Evolutionary conservation across 2,797 vertebrate genomes (phyloP), one percentile per base, ranked within the genome.

Genomic region (Coilia nasus): DNA sequence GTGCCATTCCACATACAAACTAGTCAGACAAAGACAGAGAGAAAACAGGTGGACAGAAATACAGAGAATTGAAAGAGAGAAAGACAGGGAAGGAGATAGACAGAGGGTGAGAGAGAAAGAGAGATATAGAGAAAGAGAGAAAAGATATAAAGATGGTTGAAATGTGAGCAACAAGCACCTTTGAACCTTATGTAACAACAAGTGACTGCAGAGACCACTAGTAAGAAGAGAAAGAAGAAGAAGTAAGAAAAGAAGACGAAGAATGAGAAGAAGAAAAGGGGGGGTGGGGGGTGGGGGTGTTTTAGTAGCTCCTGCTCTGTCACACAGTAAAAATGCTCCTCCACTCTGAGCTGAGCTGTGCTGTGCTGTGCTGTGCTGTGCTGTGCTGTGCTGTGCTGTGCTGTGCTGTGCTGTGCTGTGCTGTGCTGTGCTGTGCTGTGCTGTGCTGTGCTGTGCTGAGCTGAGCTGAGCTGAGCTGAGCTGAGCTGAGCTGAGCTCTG

Each of bases 381-480:
- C 35, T 41, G 35, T 41, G 35, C 35, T 41, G 35, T 41, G 35
- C 35, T 41, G 35, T 41, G 35, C 35, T 41, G 35, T 41, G 35
- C 35, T 41, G 35, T 41, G 35, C 35, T 41, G 35, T 2, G 35
- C 35, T 86, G 87, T 41, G 35, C 35, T 41, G 35, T 41, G 35
- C 35, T 41, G 35, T 2, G 35, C 35, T 41, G 35, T 2, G 35
- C 35, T 41, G 35, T 41, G 35, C 35, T 41, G 35, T 41, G 35
- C 35, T 41, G 35, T 41, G 35, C 35, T 41, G 35, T 41, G 35
- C 35, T 41, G 35, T 41, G 35, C 35, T 41, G 35, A 41, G 35
- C 35, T 86, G 87, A 90, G 89, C 89, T 81, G 59, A 88, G 87
- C 31, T 35, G 89, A 90, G 89, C 81, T 89, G 59, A 10, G 50